Evolutionary conservation across 2,113 vertebrate species (phyloP).

Genomic region (Enhydra lutris): DNA sequence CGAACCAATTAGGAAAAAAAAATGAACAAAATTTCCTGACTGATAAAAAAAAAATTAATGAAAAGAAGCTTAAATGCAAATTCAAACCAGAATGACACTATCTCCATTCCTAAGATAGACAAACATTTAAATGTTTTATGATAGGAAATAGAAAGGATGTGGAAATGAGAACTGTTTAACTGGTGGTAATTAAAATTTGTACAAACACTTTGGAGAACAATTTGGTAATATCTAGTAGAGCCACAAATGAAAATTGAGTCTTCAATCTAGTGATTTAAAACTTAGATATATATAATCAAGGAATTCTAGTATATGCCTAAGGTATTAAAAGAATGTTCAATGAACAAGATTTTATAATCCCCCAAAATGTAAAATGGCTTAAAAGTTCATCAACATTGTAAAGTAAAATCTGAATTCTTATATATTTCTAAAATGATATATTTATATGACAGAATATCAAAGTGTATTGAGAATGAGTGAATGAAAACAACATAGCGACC

Average conservation of each 20-base stretch:
- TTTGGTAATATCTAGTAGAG: background rate
- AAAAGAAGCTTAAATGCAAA: constrained; percentile 2
- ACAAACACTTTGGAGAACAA: background rate
- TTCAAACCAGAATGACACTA: background rate
- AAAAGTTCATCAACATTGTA: background rate
- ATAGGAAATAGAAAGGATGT: background rate
- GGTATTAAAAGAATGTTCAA: background rate
- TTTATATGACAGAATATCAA: background rate
- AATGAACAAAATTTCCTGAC: background rate
- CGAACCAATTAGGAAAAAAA: background rate
- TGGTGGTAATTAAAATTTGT: background rate
- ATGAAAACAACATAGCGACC: background rate
- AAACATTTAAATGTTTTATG: background rate
- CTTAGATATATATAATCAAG: background rate
- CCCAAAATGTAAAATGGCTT: background rate
- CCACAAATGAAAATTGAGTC: background rate
- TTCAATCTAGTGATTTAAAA: background rate
- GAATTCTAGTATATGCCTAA: background rate
- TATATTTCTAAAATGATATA: background rate
- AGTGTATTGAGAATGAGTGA: background rate
- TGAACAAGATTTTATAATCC: background rate
- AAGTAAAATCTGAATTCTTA: background rate
- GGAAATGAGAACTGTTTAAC: background rate
- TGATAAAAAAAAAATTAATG: background rate
- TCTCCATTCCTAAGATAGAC: background rate